A percentile compares a stretch with the other conserved stretches of the same genome.
These are phyloP conservation scores for Ptychoptera albimana DNA, from an alignment of 2,888 invertebrate genomes.

Conservation along the genomic window DNA sequence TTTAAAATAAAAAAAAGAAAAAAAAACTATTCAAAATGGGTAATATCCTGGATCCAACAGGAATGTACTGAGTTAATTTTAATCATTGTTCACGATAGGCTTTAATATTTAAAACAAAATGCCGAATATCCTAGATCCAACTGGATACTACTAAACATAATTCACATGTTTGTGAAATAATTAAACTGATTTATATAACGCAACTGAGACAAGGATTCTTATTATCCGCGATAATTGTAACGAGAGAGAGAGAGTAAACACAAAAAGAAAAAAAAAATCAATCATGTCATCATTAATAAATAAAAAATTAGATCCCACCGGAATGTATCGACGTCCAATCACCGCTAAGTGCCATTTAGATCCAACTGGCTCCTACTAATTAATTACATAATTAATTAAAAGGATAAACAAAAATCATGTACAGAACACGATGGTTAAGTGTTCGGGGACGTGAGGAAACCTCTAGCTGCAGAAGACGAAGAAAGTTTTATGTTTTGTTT, in stretches of 20 bases:
- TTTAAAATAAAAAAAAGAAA: neutral
- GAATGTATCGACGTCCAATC: slow-evolving; percentile 23
- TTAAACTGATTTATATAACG: neutral
- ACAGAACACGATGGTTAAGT: slow-evolving; percentile 23
- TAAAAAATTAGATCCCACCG: slow-evolving; percentile 24
- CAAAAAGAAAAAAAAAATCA: slow-evolving; percentile 14
- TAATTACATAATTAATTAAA: neutral
- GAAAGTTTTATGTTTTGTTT: slow-evolving; percentile 17
- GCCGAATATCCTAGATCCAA: slow-evolving; percentile 6
- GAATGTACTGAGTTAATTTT: slow-evolving; percentile 19
- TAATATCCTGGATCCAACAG: slow-evolving; percentile 26
- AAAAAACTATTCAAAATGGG: slow-evolving; percentile 18
- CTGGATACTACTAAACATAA: slow-evolving; percentile 7
- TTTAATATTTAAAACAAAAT: neutral
- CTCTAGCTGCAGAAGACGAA: slow-evolving; percentile 29
- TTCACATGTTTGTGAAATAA: neutral
- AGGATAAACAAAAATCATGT: neutral
- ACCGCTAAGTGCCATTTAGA: slow-evolving; percentile 15
- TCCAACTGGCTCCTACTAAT: slow-evolving; percentile 18
- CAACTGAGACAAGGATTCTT: neutral
- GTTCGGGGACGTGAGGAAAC: slow-evolving; percentile 31
- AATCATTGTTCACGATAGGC: neutral
- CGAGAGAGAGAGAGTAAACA: neutral
- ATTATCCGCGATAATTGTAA: neutral
- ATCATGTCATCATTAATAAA: slow-evolving; percentile 9